Evolutionary conservation across 2,797 vertebrate species (phyloP).

Genomic region (Ibycter americanus): DNA sequence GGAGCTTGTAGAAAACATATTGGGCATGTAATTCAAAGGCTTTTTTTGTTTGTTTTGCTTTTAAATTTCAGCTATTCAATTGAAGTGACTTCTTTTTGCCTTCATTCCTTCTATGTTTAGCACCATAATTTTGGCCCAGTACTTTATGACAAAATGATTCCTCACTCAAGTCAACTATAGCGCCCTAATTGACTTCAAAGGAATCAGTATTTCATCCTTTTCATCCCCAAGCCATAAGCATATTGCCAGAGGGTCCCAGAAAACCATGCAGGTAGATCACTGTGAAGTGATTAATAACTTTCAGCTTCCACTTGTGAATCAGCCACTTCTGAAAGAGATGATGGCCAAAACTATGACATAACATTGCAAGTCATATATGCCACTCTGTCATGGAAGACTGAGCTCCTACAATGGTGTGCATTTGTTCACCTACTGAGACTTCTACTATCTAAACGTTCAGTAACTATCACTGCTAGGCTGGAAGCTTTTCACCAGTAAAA

Average conservation of each 20-base stretch:
- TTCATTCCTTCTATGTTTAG: background rate
- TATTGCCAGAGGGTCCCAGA: background rate
- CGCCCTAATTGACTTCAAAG: background rate
- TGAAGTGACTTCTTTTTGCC: background rate
- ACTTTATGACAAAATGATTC: background rate
- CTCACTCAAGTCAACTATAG: background rate
- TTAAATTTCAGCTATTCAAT: background rate
- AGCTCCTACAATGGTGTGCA: background rate
- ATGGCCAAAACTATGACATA: background rate
- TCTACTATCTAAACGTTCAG: background rate
- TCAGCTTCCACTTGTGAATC: background rate
- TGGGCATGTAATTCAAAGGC: background rate
- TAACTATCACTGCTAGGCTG: background rate
- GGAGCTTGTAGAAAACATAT: background rate
- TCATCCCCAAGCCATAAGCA: background rate
- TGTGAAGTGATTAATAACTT: background rate
- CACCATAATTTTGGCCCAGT: background rate
- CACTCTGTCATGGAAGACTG: background rate
- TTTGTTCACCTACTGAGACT: background rate
- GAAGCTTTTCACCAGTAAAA: background rate
- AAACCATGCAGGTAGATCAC: background rate
- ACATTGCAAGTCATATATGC: background rate
- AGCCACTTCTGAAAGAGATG: background rate
- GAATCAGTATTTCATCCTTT: background rate
- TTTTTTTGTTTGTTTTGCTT: background rate